Conservation (phyloP, 2,113 vertebrate genomes). For the Scomber colias region DNA sequence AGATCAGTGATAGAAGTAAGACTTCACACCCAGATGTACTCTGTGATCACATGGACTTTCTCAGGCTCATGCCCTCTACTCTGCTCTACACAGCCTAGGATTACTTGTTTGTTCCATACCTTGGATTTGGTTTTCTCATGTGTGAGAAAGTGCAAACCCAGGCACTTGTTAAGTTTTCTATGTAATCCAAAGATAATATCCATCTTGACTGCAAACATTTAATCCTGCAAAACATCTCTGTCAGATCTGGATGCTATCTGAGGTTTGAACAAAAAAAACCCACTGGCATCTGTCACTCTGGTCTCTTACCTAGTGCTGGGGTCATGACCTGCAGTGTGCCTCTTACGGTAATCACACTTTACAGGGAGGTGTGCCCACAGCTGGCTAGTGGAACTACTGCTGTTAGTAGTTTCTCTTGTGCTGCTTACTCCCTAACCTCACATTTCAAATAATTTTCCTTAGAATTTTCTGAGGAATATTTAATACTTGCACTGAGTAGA, state of each 20-base stretch:
- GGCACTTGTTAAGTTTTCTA: background rate
- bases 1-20: constrained; percentile 21
- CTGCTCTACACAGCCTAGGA: background rate
- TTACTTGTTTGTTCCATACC: background rate
- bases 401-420: background rate
- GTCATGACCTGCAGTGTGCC: background rate
- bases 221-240: background rate
- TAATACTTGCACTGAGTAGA: no score
- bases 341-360: background rate
- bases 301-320: background rate
- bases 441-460: background rate
- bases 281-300: background rate
- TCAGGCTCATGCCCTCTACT: background rate
- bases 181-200: background rate
- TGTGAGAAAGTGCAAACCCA: background rate
- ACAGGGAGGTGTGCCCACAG: background rate
- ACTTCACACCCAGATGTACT: constrained; percentile 12
- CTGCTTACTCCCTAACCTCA: no score
- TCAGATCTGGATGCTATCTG: background rate
- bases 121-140: background rate
- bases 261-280: background rate
- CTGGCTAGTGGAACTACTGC: background rate
- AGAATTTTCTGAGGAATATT: no score
- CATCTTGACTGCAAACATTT: no score
- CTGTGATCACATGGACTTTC: background rate